phyloP scores from a whole-genome alignment of 1,140 invertebrate species.

The Lanistes nyassanus region DNA sequence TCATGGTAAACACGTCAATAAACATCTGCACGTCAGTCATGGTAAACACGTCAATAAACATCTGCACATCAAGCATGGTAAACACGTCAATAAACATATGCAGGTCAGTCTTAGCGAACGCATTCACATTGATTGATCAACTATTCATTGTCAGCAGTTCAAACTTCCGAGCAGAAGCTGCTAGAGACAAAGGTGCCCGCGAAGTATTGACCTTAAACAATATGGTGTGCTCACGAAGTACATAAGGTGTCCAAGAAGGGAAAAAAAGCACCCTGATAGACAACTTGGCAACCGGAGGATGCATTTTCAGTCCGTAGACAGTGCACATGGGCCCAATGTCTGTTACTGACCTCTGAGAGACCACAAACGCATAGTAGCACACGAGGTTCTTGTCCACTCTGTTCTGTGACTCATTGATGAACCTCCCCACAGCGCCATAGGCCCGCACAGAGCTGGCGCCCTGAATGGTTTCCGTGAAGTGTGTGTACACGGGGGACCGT shows the following conservation, averaged over 20 bases:
- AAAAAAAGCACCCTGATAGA: background rate
- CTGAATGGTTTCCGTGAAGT: constrained; percentile 70
- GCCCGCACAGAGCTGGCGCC: constrained; percentile 72
- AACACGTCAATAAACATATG: background rate
- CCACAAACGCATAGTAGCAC: constrained; percentile 49
- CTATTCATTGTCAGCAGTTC: too few relatives aligned
- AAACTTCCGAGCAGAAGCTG: too few relatives aligned
- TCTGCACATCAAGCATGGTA: constrained; percentile 63
- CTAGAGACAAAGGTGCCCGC: too few relatives aligned
- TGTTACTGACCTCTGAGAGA: constrained; percentile 54
- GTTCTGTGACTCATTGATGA: constrained; percentile 65
- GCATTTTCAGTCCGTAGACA: background rate
- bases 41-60: constrained; percentile 68
- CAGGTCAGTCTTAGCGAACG: background rate
- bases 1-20: background rate
- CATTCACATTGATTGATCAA: too few relatives aligned
- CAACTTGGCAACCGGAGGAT: background rate
- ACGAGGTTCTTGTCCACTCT: constrained; percentile 65
- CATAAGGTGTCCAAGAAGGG: background rate
- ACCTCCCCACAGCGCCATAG: constrained; percentile 66
- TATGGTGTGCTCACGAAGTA: too few relatives aligned
- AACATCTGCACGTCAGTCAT: background rate
- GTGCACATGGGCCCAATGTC: background rate
- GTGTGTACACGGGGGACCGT: constrained; percentile 70
- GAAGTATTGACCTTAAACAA: too few relatives aligned